Percentiles rank a stretch among this genome's conserved stretches.
phyloP scores from a whole-genome alignment of 2,113 vertebrate species.

The Archocentrus centrarchus region DNA sequence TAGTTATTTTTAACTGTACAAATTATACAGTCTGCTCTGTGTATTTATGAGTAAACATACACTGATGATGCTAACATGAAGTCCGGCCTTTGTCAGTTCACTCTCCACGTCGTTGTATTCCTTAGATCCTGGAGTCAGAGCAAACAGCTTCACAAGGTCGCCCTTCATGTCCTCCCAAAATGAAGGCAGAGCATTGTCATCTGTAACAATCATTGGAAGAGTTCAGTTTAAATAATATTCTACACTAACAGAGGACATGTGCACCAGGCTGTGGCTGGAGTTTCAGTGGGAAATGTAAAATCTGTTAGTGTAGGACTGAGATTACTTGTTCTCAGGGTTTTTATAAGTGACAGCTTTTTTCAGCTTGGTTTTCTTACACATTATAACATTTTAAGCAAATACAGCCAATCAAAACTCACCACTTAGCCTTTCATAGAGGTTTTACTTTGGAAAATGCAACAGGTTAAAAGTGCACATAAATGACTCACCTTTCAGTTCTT shows the following conservation, averaged over 20 bases:
- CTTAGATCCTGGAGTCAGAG: constrained; percentile 13
- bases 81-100: constrained; percentile 61
- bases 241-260: background rate
- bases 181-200: constrained; percentile 55
- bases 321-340: background rate
- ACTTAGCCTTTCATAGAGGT: background rate
- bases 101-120: constrained; percentile 76
- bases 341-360: rapidly evolving
- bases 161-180: constrained; percentile 85
- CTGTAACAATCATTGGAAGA: background rate
- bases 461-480: background rate
- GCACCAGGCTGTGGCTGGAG: background rate
- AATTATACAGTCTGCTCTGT: rapidly evolving
- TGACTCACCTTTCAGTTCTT: constrained; percentile 53
- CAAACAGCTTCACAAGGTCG: constrained; percentile 47
- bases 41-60: constrained; percentile 17
- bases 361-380: background rate
- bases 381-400: rapidly evolving
- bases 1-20: background rate
- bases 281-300: background rate
- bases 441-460: background rate
- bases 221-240: rapidly evolving
- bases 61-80: constrained; percentile 56
- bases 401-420: background rate
- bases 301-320: rapidly evolving